These are phyloP conservation scores for Norana najaformis DNA, from an alignment of 2,888 invertebrate genomes.

Conservation along the genomic window DNA sequence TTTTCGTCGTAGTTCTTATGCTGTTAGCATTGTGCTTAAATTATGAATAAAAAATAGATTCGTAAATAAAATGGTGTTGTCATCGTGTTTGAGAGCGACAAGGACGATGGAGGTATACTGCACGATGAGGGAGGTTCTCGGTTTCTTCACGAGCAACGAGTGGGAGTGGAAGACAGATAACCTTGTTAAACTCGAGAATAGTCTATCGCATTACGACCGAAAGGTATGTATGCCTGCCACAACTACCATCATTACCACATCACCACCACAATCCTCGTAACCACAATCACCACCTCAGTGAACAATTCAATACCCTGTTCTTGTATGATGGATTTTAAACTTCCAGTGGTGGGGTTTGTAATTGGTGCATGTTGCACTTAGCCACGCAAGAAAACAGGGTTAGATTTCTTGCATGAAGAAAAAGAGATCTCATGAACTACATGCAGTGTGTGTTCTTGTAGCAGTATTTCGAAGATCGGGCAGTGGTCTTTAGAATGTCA, in stretches of 20 bases:
- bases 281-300: background rate
- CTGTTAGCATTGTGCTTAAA: background rate
- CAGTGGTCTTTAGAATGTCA: too few relatives aligned
- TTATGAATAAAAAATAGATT: too few relatives aligned
- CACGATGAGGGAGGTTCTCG: conserved; percentile 64
- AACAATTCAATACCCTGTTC: background rate
- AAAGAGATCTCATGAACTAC: too few relatives aligned
- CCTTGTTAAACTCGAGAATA: conserved; percentile 40
- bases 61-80: background rate
- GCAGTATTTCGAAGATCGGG: too few relatives aligned
- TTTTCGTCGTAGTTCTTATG: background rate
- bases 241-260: background rate
- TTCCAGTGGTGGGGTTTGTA: too few relatives aligned
- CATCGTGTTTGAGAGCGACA: background rate
- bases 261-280: background rate
- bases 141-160: conserved; percentile 86
- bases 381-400: too few relatives aligned
- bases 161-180: conserved; percentile 75
- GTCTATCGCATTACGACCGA: conserved; percentile 43
- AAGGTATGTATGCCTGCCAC: conserved; percentile 39
- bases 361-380: too few relatives aligned
- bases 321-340: too few relatives aligned
- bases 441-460: too few relatives aligned
- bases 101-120: background rate
- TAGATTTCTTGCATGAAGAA: too few relatives aligned